Base-by-base conservation (phyloP, 2,113 vertebrate species). In the Genyomyrus donnyi region DNA sequence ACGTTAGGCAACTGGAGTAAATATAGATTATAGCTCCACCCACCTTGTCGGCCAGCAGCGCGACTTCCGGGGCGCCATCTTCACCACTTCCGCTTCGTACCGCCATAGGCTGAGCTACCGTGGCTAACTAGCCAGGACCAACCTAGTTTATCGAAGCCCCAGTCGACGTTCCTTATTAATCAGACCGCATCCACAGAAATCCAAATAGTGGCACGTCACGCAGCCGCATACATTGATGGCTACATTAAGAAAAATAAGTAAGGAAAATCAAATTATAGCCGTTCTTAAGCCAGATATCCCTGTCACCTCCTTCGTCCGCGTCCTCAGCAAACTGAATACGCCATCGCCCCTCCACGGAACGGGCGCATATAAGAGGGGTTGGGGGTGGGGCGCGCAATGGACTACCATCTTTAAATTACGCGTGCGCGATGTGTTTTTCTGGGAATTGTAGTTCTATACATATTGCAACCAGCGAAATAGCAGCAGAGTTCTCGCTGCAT, bases 361-460 rank as follows among this genome's bases (percentile, higher is more conserved):
- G 94, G 6, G 95, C 94, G 90, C 89, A 92, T 93, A 91, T 80
- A 90, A 85, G 46, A 49, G 80, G 56, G 58, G 13, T 58, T 19
- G 87, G 62, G 88, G 92, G 92, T 90, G 92, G 91, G 89, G 89
- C 31, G 66, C 49, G 87, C n/a, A 42, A 77, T 7, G 5, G 42
- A 4, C 66, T 0, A 90, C 45, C 39, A 91, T 91, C 92, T 77
- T 39, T 3, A 24, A 1, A 85, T 85, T 24, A 7, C 24, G 62
- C 58, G 35, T 86, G 62, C 46, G 45, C 27, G 3, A 13, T 31
- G 0, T 1, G 21, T 85, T 15, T 6, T 88, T 89, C 0, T 94
- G 94, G 93, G 93, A 53, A 74, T 94, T 95, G 95, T 95, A 95
- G 95, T 96, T 95, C 91, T 91, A 2, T 0, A 1, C 39, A 19